Conservation (phyloP, 2,888 invertebrate genomes). For the Onthophagus sagittarius region DNA sequence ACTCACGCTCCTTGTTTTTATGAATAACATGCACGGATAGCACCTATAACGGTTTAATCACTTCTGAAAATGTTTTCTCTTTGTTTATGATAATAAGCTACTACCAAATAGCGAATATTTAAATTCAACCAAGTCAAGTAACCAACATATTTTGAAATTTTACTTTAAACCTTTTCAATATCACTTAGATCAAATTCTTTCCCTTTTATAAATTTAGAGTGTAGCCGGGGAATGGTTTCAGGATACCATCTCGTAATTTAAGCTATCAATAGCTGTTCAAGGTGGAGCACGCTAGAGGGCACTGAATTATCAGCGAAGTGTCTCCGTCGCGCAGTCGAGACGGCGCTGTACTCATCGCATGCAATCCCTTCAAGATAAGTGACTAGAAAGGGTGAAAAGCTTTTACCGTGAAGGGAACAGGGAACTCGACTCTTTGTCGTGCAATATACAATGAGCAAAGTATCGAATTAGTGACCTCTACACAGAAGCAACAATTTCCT, state of each 20-base stretch:
- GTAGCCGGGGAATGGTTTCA: not conserved
- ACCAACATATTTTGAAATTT: too few relatives aligned
- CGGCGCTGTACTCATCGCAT: conserved; percentile 27
- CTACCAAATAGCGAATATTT: too few relatives aligned
- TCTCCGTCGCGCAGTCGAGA: conserved; percentile 14
- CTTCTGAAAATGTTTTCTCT: not conserved
- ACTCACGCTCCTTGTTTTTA: not conserved
- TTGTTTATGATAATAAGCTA: not conserved
- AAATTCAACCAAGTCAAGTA: too few relatives aligned
- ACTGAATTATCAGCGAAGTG: conserved; percentile 25
- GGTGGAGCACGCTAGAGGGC: conserved; percentile 6
- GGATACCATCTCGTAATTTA: conserved; percentile 25
- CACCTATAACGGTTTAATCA: not conserved
- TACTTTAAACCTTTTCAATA: not conserved
- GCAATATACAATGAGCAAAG: not conserved
- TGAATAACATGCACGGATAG: not conserved
- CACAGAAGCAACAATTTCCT: not conserved
- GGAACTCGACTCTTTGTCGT: not conserved
- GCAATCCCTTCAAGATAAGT: conserved; percentile 33
- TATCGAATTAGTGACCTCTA: not conserved
- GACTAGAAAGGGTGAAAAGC: conserved; percentile 27
- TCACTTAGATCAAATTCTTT: not conserved
- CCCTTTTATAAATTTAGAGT: not conserved
- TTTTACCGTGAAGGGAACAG: conserved; percentile 19
- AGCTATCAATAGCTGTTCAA: conserved; percentile 24